These are phyloP conservation scores for Sipha maydis DNA, from an alignment of 2,888 invertebrate genomes.

Conservation along the genomic window DNA sequence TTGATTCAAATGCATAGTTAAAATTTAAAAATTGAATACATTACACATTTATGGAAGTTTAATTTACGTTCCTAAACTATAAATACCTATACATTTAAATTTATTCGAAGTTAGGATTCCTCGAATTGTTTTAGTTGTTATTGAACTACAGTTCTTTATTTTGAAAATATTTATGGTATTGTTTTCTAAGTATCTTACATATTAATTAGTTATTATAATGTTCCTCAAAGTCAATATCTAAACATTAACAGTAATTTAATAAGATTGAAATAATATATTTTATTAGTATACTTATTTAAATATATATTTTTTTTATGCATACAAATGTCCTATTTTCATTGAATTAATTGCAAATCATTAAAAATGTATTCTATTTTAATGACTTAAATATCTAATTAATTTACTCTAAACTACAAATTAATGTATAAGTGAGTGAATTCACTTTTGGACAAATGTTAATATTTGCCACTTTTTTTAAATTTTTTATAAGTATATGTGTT, in stretches of 20 bases:
- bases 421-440: not conserved
- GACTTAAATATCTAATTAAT: not conserved
- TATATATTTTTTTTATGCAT: not conserved
- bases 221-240: not conserved
- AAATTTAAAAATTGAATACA: not conserved
- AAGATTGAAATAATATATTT: not conserved
- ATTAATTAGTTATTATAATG: not conserved
- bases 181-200: not conserved
- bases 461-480: not conserved
- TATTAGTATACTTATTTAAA: too few relatives aligned
- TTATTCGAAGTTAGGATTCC: slow-evolving; percentile 40
- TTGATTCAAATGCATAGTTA: too few relatives aligned
- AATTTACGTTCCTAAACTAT: not conserved
- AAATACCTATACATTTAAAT: slow-evolving; percentile 10
- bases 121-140: not conserved
- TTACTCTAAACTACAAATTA: not conserved
- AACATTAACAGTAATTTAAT: not conserved
- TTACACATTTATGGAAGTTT: not conserved
- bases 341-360: not conserved
- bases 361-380: not conserved
- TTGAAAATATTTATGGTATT: not conserved
- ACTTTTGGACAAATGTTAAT: not conserved
- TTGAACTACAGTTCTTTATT: not conserved
- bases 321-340: not conserved
- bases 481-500: not conserved